Evolutionary conservation across 2,113 vertebrate genomes (phyloP).

Genomic region (Vulpes lagopus): DNA sequence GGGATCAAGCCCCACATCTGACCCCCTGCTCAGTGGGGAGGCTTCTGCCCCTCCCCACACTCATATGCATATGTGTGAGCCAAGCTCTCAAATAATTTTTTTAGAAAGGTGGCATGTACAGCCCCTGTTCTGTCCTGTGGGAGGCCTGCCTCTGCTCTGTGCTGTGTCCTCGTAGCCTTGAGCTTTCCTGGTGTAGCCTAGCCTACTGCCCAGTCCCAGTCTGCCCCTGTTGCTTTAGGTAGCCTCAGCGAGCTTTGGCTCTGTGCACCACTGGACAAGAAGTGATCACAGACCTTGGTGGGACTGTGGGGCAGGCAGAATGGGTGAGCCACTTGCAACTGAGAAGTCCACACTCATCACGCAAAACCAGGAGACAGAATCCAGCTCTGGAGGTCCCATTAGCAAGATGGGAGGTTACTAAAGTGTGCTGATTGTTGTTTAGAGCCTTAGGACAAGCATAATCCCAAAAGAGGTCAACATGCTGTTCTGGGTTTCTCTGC

Average conservation of each 20-base stretch:
- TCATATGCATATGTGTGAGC: too few species aligned
- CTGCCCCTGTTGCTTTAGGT: not conserved
- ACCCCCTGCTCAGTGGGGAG: too few species aligned
- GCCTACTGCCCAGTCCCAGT: not conserved
- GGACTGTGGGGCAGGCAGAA: not conserved
- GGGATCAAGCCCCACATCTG: too few species aligned
- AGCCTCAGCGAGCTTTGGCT: not conserved
- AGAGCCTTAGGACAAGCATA: not conserved
- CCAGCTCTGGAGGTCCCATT: not conserved
- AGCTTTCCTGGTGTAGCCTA: not conserved
- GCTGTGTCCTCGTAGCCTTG: not conserved
- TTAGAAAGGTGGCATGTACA: too few species aligned
- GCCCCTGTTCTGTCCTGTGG: not conserved
- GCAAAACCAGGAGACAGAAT: not conserved
- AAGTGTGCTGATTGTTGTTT: not conserved
- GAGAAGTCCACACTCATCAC: not conserved
- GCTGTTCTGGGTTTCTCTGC: not conserved
- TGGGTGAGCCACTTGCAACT: not conserved
- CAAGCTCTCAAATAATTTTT: too few species aligned
- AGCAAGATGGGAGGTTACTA: not conserved
- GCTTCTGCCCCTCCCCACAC: too few species aligned
- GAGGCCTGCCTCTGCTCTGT: not conserved
- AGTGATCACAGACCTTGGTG: not conserved
- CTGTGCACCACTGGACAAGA: not conserved
- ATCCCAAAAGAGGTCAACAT: not conserved